Evolutionary conservation across 2,888 invertebrate species (phyloP).

Genomic region (Augiades crinisus): DNA sequence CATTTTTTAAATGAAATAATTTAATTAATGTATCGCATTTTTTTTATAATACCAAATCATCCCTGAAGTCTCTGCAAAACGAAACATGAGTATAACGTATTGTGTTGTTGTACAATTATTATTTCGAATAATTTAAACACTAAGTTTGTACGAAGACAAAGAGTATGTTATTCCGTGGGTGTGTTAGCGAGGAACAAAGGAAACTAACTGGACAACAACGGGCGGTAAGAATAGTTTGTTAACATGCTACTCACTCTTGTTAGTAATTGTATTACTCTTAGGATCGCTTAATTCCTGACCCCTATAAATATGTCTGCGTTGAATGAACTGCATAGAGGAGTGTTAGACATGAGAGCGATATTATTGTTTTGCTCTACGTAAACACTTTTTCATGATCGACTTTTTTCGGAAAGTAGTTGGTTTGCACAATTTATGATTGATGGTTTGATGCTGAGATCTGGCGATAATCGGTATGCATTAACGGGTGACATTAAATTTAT

Average conservation of each 20-base stretch:
- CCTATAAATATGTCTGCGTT: slow-evolving; percentile 25
- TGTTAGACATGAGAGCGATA: slow-evolving; percentile 9
- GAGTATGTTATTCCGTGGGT: slow-evolving; percentile 20
- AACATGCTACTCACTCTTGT: slow-evolving; percentile 36
- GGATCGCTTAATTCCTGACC: slow-evolving; percentile 25
- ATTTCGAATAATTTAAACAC: background rate
- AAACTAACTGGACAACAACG: slow-evolving; percentile 32
- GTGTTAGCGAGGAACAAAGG: slow-evolving; percentile 37
- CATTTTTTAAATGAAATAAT: no score
- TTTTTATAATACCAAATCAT: no score
- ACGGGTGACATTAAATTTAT: no score
- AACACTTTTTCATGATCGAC: no score
- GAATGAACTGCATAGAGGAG: slow-evolving; percentile 21
- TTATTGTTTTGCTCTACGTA: slow-evolving; percentile 2
- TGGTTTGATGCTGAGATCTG: no score
- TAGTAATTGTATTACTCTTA: slow-evolving; percentile 31
- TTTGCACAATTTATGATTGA: no score
- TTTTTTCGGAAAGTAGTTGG: no score
- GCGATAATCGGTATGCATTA: no score
- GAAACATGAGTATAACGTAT: no score
- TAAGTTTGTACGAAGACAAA: background rate
- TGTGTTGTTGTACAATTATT: no score
- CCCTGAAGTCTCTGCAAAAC: no score
- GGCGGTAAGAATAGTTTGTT: slow-evolving; percentile 37
- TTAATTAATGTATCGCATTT: no score